Evolutionary conservation across 2,888 invertebrate species (phyloP).

Genomic region (Drosophila histrio): DNA sequence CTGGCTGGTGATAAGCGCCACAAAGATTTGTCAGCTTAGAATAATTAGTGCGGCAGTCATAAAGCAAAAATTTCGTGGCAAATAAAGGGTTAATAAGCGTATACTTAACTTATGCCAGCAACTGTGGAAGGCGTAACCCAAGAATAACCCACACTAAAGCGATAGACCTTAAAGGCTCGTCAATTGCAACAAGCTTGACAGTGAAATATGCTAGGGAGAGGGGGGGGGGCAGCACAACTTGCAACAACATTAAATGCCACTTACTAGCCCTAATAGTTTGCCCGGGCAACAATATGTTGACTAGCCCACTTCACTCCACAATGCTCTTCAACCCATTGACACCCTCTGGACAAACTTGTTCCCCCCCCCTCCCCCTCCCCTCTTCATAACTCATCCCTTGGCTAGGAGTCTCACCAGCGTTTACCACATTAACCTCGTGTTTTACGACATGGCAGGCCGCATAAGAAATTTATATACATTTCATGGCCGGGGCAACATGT

Average conservation of each 20-base stretch:
- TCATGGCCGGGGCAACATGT: conserved; percentile 73
- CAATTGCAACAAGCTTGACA: conserved; percentile 45
- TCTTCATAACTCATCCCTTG: not conserved
- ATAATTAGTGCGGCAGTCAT: conserved; percentile 63
- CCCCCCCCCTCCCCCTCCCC: not conserved
- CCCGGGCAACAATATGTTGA: conserved; percentile 67
- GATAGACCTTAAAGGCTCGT: conserved; percentile 12
- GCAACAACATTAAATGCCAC: conserved; percentile 70
- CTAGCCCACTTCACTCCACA: not conserved
- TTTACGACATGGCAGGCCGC: conserved; percentile 76
- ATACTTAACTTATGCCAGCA: conserved; percentile 3
- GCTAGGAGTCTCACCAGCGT: conserved; percentile 50
- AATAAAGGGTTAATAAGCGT: conserved; percentile 18
- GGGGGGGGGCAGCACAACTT: not conserved
- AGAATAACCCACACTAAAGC: conserved; percentile 15
- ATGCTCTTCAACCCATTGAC: conserved; percentile 13
- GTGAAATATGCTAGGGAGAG: conserved; percentile 49
- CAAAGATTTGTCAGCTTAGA: conserved; percentile 69
- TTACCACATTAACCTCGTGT: conserved; percentile 77
- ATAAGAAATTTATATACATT: conserved; percentile 78
- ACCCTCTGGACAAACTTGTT: not conserved
- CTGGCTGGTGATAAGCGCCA: conserved; percentile 43
- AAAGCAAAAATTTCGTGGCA: conserved; percentile 10
- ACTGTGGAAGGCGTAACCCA: not conserved
- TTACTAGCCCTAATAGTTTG: conserved; percentile 74